Evolutionary conservation across 92 coral and sea anemone species (phyloP).

Genomic region (Bergia sp.): DNA sequence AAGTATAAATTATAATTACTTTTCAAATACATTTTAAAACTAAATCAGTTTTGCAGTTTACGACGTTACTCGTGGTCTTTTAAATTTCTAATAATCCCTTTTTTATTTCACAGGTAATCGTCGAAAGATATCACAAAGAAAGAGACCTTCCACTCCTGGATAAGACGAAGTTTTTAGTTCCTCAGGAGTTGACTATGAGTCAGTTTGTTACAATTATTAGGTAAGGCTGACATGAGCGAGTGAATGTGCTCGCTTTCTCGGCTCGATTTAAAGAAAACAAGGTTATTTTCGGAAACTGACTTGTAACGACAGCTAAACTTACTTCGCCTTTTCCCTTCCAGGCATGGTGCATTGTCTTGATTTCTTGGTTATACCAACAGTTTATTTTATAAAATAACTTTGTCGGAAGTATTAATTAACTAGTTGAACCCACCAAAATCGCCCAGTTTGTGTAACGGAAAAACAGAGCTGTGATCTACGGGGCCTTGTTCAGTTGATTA

Average conservation of each 20-base stretch:
- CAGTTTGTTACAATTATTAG: conserved; percentile 98
- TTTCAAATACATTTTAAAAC: conserved; percentile 25
- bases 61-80: conserved; percentile 7
- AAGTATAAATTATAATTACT: background rate
- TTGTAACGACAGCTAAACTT: background rate
- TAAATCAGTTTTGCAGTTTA: background rate
- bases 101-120: conserved; percentile 78
- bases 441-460: too few species aligned
- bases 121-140: conserved; percentile 98
- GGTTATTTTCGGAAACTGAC: background rate
- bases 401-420: too few species aligned
- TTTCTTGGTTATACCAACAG: background rate
- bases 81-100: background rate
- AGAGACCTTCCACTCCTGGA: conserved; percentile 91
- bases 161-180: conserved; percentile 96
- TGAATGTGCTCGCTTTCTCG: background rate
- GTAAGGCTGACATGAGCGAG: conserved; percentile 54
- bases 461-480: background rate
- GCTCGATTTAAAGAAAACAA: background rate
- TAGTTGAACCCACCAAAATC: too few species aligned
- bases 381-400: background rate
- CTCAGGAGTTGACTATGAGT: conserved; percentile 97
- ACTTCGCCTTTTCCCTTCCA: background rate
- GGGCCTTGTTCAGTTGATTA: background rate
- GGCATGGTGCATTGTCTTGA: background rate